Base-by-base conservation (phyloP, 2,797 vertebrate species). In the Hapalemur alaotrensis region DNA sequence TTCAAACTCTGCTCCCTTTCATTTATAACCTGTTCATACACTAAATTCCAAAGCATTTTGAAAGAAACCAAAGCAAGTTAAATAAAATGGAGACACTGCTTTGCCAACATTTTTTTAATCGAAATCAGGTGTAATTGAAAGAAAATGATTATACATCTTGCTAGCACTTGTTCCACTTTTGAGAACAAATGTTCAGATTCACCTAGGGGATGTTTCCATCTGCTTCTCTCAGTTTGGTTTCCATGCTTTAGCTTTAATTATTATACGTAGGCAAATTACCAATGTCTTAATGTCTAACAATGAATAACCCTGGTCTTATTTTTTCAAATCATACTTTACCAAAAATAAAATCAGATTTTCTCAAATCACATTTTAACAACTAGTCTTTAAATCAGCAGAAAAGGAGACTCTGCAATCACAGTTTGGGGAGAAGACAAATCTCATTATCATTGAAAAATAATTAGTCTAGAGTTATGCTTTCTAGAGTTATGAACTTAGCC, bases 261-360 rank as follows among this genome's bases (percentile, higher is more conserved):
- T 65, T 86, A 80, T 30, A 79, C 38, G 52, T 18, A 95, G 75
- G 88, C 95, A 91, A 97, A 97, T 50, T 84, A 97, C 23, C 81
- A 83, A 65, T 67, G 85, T 85, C 96, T 96, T 81, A 59, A 88
- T 81, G 54, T 0, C 0, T 82, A 81, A 94, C 93, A 90, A 95
- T 78, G 89, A 93, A 94, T 95, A 80, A 69, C 65, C 4, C 38
- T 76, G 97, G 95, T 72, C 86, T 97, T 92, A 96, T 89, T 97
- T 92, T 96, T 97, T 96, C 95, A 93, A 98, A 97, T 70, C 67
- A 97, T 32, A 85, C 41, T 86, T 5, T 84, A 96, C 75, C 98
- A 95, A 92, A 97, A 84, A 59, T 59, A 17, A 97, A 94, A 86
- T 79, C 54, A 89, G 32, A 78, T 80, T 84, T 82, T 84, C 32